Percentiles rank a stretch among this genome's conserved stretches.
Conservation (phyloP, 2,797 vertebrate genomes). For the Hylomyscus alleni region DNA sequence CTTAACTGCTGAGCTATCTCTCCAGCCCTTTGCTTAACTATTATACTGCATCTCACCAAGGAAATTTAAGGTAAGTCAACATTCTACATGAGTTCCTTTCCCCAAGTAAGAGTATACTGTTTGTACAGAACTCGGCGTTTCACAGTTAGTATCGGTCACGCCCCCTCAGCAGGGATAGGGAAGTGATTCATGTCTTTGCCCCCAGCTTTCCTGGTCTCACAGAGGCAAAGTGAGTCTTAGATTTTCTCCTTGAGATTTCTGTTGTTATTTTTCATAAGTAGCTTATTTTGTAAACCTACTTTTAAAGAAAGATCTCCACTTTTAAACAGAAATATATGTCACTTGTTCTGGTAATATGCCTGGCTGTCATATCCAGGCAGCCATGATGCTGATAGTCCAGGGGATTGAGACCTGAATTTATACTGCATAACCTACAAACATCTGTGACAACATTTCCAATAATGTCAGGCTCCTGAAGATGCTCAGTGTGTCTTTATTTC, state of each 20-base stretch:
- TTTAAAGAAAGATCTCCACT: conserved; percentile 31
- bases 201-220: not conserved
- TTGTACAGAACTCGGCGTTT: not conserved
- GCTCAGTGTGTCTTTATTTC: conserved; percentile 42
- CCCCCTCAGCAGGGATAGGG: not conserved
- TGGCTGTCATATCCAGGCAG: not conserved
- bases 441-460: conserved; percentile 11
- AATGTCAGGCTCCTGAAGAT: not conserved
- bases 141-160: not conserved
- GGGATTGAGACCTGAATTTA: not conserved
- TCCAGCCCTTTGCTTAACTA: not conserved
- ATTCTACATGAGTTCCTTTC: conserved; percentile 29
- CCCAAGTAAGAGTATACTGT: not conserved
- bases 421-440: not conserved
- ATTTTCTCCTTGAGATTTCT: conserved; percentile 22
- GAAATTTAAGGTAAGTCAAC: not conserved
- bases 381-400: not conserved
- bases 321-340: conserved; percentile 44
- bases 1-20: too few species aligned
- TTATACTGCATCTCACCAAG: conserved; percentile 34
- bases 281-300: conserved; percentile 36
- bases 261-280: conserved; percentile 58
- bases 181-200: conserved; percentile 35
- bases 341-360: not conserved
- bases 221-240: not conserved